Evolutionary conservation across 2,888 invertebrate species (phyloP).

Genomic region (Itoplectis maculator): DNA sequence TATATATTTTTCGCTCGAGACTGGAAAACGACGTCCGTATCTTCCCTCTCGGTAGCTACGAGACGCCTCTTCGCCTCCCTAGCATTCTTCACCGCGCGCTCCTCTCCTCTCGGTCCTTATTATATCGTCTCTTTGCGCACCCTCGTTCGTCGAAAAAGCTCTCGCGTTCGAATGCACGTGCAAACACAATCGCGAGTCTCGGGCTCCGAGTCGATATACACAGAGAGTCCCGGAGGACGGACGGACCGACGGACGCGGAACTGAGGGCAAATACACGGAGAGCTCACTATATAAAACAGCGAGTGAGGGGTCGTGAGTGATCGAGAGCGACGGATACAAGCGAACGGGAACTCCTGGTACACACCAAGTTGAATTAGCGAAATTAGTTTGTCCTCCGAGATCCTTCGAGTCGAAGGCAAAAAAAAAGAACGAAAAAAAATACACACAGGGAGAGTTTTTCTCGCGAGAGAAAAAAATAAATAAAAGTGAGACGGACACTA

Average conservation of each 20-base stretch:
- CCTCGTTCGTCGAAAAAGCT: conserved; percentile 54
- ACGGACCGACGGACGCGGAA: conserved; percentile 12
- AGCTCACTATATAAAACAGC: conserved; percentile 38
- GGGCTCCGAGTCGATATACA: conserved; percentile 44
- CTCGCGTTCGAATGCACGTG: conserved; percentile 66
- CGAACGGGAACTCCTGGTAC: conserved; percentile 49
- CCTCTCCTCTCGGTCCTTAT: conserved; percentile 37
- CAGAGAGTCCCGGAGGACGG: neutral
- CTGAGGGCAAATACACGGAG: conserved; percentile 6
- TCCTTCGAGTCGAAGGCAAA: conserved; percentile 55
- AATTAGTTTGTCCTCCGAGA: conserved; percentile 76
- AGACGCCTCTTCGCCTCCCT: conserved; percentile 24
- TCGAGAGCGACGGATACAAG: conserved; percentile 27
- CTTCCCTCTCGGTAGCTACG: neutral
- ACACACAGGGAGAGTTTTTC: conserved; percentile 5
- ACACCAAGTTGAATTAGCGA: conserved; percentile 74
- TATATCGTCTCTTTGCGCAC: conserved; percentile 53
- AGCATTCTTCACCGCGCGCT: conserved; percentile 35
- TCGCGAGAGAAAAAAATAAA: conserved; percentile 23
- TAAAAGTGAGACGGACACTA: conserved; percentile 11
- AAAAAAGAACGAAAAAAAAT: conserved; percentile 23
- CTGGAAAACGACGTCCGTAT: neutral
- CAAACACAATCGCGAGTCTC: conserved; percentile 65
- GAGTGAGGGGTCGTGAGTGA: conserved; percentile 55
- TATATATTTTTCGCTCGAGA: conserved; percentile 13